Conservation (phyloP, 92 coral and sea anemone species). For the Isaurus tuberculatus region DNA sequence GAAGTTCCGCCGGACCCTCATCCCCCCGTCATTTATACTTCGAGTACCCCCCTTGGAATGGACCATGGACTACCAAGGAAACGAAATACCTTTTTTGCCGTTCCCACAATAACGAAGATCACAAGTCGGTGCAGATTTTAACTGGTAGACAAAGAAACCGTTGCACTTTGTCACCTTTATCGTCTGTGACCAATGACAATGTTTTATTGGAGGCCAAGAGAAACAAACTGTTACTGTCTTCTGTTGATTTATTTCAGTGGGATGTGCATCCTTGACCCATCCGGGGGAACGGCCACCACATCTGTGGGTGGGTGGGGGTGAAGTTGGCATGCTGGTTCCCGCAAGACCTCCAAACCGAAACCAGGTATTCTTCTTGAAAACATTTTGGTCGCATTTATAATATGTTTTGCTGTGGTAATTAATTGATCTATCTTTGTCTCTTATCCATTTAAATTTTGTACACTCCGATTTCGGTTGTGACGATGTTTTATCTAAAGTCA, state of each 20-base stretch:
- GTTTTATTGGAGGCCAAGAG: neutral
- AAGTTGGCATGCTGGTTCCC: neutral
- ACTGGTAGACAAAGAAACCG: constrained; percentile 12
- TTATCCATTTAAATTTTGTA: neutral
- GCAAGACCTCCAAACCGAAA: constrained; percentile 31
- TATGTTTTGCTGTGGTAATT: neutral
- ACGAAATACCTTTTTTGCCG: neutral
- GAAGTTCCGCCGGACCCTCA: no score
- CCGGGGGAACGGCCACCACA: constrained; percentile 29
- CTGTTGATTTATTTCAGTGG: neutral
- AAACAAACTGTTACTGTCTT: constrained; percentile 5
- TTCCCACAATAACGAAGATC: constrained; percentile 35
- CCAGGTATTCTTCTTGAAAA: neutral
- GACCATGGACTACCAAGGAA: no score
- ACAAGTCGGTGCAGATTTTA: neutral
- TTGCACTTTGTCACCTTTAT: constrained; percentile 9
- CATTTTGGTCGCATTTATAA: neutral
- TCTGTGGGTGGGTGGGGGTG: neutral
- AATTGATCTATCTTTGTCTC: constrained; percentile 22
- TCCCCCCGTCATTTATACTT: no score
- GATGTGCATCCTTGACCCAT: neutral
- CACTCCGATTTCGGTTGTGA: neutral
- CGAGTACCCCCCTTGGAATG: no score
- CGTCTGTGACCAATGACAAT: neutral
- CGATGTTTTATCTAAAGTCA: neutral